phyloP scores from a whole-genome alignment of 1,140 invertebrate species.

The Leptonema lineaticorne region DNA sequence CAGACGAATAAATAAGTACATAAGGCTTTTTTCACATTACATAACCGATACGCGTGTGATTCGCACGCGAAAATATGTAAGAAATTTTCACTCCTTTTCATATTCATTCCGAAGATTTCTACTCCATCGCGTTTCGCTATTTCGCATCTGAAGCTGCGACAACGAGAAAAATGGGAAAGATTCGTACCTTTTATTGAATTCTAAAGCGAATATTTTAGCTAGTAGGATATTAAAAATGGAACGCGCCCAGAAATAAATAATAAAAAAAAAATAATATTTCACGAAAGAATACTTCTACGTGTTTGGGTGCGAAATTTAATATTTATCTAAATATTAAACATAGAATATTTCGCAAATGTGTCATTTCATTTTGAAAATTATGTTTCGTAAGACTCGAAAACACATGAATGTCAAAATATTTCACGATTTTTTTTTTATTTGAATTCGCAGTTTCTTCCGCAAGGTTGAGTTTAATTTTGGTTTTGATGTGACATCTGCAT shows the following conservation, averaged over 20 bases:
- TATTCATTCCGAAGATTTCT: conserved; percentile 4
- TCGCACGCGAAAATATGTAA: neutral
- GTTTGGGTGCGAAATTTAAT: too few relatives aligned
- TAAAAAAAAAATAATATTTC: neutral
- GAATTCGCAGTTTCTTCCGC: too few relatives aligned
- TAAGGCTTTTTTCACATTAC: too few relatives aligned
- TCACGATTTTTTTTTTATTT: too few relatives aligned
- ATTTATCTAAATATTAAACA: too few relatives aligned
- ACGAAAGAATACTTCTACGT: neutral
- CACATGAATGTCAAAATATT: too few relatives aligned
- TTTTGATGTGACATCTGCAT: too few relatives aligned
- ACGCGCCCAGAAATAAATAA: neutral
- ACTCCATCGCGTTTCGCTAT: neutral
- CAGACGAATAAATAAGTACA: too few relatives aligned
- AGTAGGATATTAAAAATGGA: conserved; percentile 14
- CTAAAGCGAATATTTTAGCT: conserved; percentile 21
- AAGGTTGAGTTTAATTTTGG: too few relatives aligned
- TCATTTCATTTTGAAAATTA: too few relatives aligned
- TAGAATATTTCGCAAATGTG: too few relatives aligned
- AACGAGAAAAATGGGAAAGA: conserved; percentile 10
- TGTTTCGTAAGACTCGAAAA: too few relatives aligned
- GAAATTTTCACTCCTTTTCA: neutral
- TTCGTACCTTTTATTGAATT: conserved; percentile 16
- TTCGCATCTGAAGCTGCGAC: neutral
- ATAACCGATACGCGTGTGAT: neutral